These are phyloP conservation scores for Lepidocolaptes lacrymiger DNA, from an alignment of 2,797 vertebrate genomes.

Conservation along the genomic window DNA sequence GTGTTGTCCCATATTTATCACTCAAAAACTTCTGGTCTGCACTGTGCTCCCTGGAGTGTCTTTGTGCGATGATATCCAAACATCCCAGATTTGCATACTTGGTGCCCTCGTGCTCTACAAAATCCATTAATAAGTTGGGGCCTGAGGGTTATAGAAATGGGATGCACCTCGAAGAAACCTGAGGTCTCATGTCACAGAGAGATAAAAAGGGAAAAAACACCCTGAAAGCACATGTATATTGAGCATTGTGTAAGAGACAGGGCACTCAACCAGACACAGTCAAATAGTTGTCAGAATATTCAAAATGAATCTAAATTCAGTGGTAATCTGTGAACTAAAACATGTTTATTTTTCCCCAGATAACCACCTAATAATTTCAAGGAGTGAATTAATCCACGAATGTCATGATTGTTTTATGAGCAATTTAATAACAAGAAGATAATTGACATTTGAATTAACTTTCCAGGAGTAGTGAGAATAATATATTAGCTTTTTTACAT, in stretches of 20 bases:
- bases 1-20: background rate
- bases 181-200: background rate
- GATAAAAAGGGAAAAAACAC: background rate
- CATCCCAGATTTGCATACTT: background rate
- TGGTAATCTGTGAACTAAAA: background rate
- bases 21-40: background rate
- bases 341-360: background rate
- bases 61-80: background rate
- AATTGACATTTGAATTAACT: slow-evolving; percentile 25
- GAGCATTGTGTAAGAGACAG: background rate
- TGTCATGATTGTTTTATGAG: background rate
- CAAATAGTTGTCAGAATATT: background rate
- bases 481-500: background rate
- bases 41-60: background rate
- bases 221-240: rapidly evolving
- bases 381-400: background rate
- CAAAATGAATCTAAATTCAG: background rate
- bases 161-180: background rate
- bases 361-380: background rate
- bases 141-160: background rate
- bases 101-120: background rate
- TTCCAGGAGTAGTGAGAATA: background rate
- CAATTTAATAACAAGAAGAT: background rate
- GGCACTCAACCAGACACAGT: background rate
- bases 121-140: background rate